Percentiles rank a stretch among this genome's conserved stretches.
Conservation (phyloP, 1,140 invertebrate species). For the Ylistrum balloti region DNA sequence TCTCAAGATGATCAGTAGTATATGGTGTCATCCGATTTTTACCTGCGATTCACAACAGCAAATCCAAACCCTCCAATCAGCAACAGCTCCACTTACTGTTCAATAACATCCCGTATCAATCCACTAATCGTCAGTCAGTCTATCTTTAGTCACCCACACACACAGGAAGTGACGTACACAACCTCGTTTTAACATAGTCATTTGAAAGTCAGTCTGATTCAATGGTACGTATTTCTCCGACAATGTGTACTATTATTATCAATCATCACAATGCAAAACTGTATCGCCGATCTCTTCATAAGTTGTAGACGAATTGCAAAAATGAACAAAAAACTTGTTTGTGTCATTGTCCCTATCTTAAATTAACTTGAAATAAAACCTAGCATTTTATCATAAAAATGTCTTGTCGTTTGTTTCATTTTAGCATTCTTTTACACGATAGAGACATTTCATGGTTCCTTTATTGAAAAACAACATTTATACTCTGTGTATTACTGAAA, state of each 20-base stretch:
- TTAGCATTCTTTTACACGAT: not conserved
- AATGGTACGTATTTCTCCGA: conserved; percentile 10
- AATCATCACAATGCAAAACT: conserved; percentile 1
- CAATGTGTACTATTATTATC: conserved; percentile 25
- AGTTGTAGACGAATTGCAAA: conserved; percentile 34
- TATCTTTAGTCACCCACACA: conserved; percentile 31
- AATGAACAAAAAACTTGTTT: conserved; percentile 36
- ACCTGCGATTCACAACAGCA: conserved; percentile 16
- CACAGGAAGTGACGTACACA: conserved; percentile 32
- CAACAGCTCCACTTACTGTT: not conserved
- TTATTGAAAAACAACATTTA: no score
- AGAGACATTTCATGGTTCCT: no score
- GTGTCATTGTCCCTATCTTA: conserved; percentile 38
- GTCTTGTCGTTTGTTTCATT: conserved; percentile 38
- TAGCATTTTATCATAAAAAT: conserved; percentile 35
- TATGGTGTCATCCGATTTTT: conserved; percentile 1
- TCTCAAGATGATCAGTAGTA: not conserved
- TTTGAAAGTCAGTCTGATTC: conserved; percentile 19
- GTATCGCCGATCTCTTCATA: conserved; percentile 37
- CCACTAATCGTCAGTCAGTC: conserved; percentile 26
- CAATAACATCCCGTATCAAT: not conserved
- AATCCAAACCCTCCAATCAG: not conserved
- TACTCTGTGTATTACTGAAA: no score
- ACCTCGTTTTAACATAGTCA: conserved; percentile 18
- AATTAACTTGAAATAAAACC: conserved; percentile 36